Evolutionary conservation across 2,888 invertebrate genomes (phyloP).

Genomic region (Hyalella azteca): DNA sequence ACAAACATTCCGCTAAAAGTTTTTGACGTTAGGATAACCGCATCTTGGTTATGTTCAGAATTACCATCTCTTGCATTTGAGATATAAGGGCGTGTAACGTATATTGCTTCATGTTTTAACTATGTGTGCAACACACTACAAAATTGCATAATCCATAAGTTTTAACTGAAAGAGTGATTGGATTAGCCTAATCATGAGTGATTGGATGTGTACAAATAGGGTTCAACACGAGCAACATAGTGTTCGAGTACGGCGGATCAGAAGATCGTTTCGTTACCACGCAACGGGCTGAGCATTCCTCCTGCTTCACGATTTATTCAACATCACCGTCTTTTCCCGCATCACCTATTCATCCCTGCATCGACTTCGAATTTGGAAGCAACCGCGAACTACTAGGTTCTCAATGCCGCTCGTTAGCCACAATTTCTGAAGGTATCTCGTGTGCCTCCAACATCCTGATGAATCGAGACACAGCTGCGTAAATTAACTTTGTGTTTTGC

Average conservation of each 20-base stretch:
- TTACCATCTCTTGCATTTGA: too few species aligned
- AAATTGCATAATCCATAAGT: too few species aligned
- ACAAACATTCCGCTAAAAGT: too few species aligned
- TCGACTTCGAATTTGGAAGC: background rate
- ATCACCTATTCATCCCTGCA: background rate
- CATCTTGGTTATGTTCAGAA: too few species aligned
- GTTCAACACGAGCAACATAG: slow-evolving; percentile 3
- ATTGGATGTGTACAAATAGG: background rate
- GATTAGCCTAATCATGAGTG: too few species aligned
- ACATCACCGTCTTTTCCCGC: background rate
- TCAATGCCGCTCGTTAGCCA: background rate
- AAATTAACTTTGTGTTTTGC: too few species aligned
- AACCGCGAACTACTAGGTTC: background rate
- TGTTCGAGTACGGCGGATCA: slow-evolving; percentile 9
- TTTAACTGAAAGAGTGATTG: too few species aligned
- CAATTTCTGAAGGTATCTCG: slow-evolving; percentile 26
- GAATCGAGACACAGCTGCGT: too few species aligned
- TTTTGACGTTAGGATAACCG: too few species aligned
- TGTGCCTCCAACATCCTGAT: background rate
- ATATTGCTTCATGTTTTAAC: too few species aligned
- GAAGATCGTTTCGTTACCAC: slow-evolving; percentile 16
- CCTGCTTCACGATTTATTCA: background rate
- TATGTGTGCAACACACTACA: too few species aligned
- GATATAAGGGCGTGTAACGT: too few species aligned
- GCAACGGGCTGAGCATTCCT: slow-evolving; percentile 2